Evolutionary conservation across 2,113 vertebrate species (phyloP), one percentile per base, ranked within the genome.

Genomic region (Spermophilus dauricus): DNA sequence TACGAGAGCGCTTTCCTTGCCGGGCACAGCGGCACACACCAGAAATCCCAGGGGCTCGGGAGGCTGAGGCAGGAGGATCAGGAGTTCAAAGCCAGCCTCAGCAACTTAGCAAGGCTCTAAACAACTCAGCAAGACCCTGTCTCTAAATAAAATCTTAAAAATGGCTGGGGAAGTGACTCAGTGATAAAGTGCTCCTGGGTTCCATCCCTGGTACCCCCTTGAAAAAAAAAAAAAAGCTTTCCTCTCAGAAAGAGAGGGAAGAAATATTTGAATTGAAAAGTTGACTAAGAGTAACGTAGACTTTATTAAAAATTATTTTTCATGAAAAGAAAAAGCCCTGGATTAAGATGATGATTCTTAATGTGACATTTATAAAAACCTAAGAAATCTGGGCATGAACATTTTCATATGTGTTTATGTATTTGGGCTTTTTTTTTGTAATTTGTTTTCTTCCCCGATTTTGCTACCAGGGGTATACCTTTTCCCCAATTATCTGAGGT

Each of bases 291-390:
- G n/a, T 87, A 81, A 86, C 90, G 5, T 45, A 80, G 89, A 91
- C 81, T 76, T 95, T 87, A 84, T 96, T 96, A 94, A 91, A 86
- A 93, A 77, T 39, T 42, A 70, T 89, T 97, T 94, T 83, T 32
- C 75, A 77, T 94, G 72, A 80, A 91, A 89, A 17, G 32, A 91
- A 93, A 81, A 81, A 67, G 5, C 13, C 76, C 34, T 95, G 67
- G 53, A 92, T 91, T 78, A 96, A 95, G 73, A 97, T 39, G 11
- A 91, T 69, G 73, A 75, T 53, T 94, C 78, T 84, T 67, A 91
- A 96, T 76, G 28, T 80, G 14, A 8, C 69, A 26, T 78, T 94
- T 96, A 69, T 77, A 92, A 5, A n/a, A n/a, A 70, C 22, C 90
- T 91, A 80, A 80, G 61, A 95, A 95, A 82, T 69, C 65, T 56